These are phyloP conservation scores for Echiichthys vipera DNA, from an alignment of 2,797 vertebrate genomes.

Conservation along the genomic window DNA sequence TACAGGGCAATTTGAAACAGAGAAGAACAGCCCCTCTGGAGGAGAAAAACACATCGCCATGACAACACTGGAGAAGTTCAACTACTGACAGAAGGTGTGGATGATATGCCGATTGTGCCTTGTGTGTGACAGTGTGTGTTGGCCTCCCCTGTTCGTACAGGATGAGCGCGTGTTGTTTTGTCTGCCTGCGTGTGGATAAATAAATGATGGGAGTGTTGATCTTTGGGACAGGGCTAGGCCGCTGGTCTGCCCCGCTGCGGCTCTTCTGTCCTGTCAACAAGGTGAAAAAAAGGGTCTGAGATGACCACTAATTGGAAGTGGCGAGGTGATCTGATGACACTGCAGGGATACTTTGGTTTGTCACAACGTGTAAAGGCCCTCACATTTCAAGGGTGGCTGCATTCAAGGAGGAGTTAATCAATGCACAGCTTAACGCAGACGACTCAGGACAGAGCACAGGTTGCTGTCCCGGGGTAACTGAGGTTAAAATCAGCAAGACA, in stretches of 20 bases:
- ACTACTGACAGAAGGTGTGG: constrained; percentile 59
- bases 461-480: constrained; percentile 40
- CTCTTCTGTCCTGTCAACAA: constrained; percentile 40
- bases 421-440: constrained; percentile 66
- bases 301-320: constrained; percentile 79
- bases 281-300: constrained; percentile 35
- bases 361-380: constrained; percentile 76
- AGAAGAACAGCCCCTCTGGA: constrained; percentile 55
- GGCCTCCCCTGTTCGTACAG: constrained; percentile 11
- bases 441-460: constrained; percentile 54
- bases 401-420: constrained; percentile 74
- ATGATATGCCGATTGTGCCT: constrained; percentile 47
- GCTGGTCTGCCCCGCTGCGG: constrained; percentile 19
- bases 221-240: constrained; percentile 45
- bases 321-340: constrained; percentile 81
- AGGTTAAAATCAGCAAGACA: constrained; percentile 51
- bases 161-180: constrained; percentile 51
- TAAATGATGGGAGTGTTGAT: constrained; percentile 68
- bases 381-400: constrained; percentile 74
- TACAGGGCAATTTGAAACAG: constrained; percentile 69
- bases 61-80: constrained; percentile 76
- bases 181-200: constrained; percentile 64
- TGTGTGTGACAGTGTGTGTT: not conserved
- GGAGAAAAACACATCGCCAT: constrained; percentile 67
- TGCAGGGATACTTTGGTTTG: constrained; percentile 79